Evolutionary conservation across 2,797 vertebrate genomes (phyloP), one percentile per base, ranked within the genome.

Genomic region (Geotria australis): DNA sequence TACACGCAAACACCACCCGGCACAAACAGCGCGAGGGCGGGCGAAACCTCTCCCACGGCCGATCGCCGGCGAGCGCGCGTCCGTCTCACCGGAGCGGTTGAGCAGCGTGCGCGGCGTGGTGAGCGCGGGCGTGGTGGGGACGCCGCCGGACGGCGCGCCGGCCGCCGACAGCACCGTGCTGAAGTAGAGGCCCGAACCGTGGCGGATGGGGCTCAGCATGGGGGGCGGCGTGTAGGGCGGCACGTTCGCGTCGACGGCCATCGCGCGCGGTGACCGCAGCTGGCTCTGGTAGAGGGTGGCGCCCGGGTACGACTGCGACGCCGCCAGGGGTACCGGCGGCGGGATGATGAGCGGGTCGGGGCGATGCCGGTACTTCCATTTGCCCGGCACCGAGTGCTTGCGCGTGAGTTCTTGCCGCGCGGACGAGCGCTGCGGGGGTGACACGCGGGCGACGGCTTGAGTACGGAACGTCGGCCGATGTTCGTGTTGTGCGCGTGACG

Each of bases 311-410:
- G 81, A 67, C 0, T 84, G 75, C 1, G 89, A 85, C 8, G 73
- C 77, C 11, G 89, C 84, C 67, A 96, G 88, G 2, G 79, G 74
- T 67, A 77, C 78, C 0, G 79, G 74, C 66, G 89, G 89, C 5
- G 84, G 83, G 71, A 98, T 98, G 73, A 98, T 93, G 59, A 98
- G 79, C 1, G 91, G 91, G 64, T 98, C 86, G 0, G 91, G 91
- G 53, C 89, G 72, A 0, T 85, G 86, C 2, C 89, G 77, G 8
- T 89, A 80, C 63, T 85, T 94, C 60, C 74, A 75, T 69, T 95
- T 96, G 14, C 64, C 70, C 65, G 58, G 70, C 63, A 5, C 71
- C 69, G 62, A 81, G 77, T 60, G 65, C 62, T 3, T 76, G 73
- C 60, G 96, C 89, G 2, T 89, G 89, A 57, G 96, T 89, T 1